A percentile compares a stretch with the other conserved stretches of the same genome.
These are phyloP conservation scores for Sula dactylatra DNA, from an alignment of 2,113 vertebrate species.

Conservation along the genomic window DNA sequence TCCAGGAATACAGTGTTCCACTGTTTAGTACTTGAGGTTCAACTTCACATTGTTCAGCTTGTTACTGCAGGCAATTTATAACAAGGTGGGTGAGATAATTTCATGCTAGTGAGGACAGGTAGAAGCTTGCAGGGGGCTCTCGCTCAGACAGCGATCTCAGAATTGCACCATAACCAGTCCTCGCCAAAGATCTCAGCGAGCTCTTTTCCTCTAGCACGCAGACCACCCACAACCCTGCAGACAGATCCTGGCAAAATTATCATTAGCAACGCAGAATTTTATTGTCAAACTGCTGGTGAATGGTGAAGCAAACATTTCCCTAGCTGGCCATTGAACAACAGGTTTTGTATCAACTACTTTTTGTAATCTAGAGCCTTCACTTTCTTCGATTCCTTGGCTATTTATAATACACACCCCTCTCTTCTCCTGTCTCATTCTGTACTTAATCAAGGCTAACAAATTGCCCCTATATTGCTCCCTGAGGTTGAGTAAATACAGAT, in stretches of 20 bases:
- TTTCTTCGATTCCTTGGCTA: not conserved
- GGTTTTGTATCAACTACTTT: not conserved
- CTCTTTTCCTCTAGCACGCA: not conserved
- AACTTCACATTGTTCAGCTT: conserved; percentile 24
- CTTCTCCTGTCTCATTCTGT: not conserved
- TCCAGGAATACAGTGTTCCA: not conserved
- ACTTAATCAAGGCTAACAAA: not conserved
- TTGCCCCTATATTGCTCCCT: not conserved
- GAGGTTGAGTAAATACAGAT: not conserved
- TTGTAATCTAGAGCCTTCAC: not conserved
- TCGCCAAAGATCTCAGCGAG: not conserved
- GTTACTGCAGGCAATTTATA: conserved; percentile 19
- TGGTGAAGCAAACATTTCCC: not conserved
- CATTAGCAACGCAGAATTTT: not conserved
- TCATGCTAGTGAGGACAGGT: not conserved
- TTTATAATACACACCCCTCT: not conserved
- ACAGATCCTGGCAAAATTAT: not conserved
- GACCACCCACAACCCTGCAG: conserved; percentile 1
- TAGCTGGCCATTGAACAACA: not conserved
- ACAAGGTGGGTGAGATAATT: conserved; percentile 13
- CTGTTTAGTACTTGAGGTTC: not conserved
- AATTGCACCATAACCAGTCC: not conserved
- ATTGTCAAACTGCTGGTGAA: not conserved
- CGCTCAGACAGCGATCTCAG: conserved; percentile 32
- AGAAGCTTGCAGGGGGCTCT: conserved; percentile 47